Evolutionary conservation across 1,140 invertebrate species (phyloP).

Genomic region (Ooceraea biroi): DNA sequence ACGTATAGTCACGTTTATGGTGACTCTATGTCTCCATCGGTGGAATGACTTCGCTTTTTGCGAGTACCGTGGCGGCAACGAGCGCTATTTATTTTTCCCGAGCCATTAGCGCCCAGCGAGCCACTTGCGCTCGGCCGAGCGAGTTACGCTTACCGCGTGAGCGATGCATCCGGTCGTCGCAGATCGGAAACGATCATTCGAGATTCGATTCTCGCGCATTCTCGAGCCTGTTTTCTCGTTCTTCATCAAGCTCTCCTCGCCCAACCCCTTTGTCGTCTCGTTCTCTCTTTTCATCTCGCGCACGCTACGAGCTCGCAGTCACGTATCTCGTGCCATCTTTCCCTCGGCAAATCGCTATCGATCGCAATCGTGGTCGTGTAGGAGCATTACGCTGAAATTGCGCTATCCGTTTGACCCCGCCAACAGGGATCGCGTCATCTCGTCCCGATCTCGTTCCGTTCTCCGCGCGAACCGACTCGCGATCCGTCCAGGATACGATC

Average conservation of each 20-base stretch:
- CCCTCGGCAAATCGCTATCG: slow-evolving; percentile 68
- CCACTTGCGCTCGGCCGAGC: slow-evolving; percentile 45
- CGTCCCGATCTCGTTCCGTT: slow-evolving; percentile 67
- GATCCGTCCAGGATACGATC: slow-evolving; percentile 2
- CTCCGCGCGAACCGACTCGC: slow-evolving; percentile 41
- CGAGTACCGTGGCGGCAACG: neutral
- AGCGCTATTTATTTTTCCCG: slow-evolving; percentile 67
- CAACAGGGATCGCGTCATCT: slow-evolving; percentile 61
- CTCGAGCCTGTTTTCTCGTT: slow-evolving; percentile 21
- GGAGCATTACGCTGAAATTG: slow-evolving; percentile 75
- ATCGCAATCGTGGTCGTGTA: slow-evolving; percentile 72
- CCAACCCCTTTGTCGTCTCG: neutral
- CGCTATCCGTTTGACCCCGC: slow-evolving; percentile 77
- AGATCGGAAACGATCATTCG: slow-evolving; percentile 63
- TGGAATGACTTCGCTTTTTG: slow-evolving; percentile 55
- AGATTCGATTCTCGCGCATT: slow-evolving; percentile 53
- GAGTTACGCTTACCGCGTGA: slow-evolving; percentile 56
- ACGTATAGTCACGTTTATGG: slow-evolving; percentile 16
- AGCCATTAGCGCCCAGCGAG: slow-evolving; percentile 64
- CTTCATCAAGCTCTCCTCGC: slow-evolving; percentile 8
- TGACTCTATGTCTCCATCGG: slow-evolving; percentile 64
- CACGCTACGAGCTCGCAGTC: slow-evolving; percentile 63
- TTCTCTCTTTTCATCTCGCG: neutral
- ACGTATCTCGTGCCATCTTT: slow-evolving; percentile 71
- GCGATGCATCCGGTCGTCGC: slow-evolving; percentile 61